Evolutionary conservation across 2,888 invertebrate species (phyloP).

Genomic region (Belgica antarctica): DNA sequence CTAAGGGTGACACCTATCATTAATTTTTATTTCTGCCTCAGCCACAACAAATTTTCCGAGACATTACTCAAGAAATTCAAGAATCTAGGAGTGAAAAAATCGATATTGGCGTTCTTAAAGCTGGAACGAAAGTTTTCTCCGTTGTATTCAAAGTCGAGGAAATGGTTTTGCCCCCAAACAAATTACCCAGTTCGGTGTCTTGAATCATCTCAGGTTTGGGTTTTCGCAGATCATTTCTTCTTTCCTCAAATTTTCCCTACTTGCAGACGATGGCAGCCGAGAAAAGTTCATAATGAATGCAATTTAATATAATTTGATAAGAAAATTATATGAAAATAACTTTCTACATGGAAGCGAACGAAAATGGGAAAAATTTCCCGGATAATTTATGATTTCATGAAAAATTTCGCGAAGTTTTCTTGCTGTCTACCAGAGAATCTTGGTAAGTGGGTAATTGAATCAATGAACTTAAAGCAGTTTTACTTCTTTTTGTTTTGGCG

Average conservation of each 20-base stretch:
- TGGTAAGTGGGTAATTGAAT: constrained; percentile 35
- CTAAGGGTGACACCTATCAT: constrained; percentile 20
- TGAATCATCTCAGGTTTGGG: constrained; percentile 6
- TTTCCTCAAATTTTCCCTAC: not conserved
- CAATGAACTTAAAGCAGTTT: constrained; percentile 32
- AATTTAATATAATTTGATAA: constrained; percentile 37
- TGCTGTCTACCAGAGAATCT: not conserved
- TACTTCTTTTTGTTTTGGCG: too few relatives aligned
- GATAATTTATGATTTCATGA: constrained; percentile 24
- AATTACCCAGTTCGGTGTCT: constrained; percentile 13
- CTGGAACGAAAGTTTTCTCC: constrained; percentile 8
- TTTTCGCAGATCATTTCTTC: constrained; percentile 15
- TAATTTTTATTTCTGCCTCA: constrained; percentile 21
- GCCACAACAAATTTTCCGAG: constrained; percentile 22
- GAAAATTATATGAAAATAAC: constrained; percentile 30
- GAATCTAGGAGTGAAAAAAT: not conserved
- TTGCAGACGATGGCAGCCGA: too few relatives aligned
- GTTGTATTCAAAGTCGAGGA: not conserved
- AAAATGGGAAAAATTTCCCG: not conserved
- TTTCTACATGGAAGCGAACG: not conserved
- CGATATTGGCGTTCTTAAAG: not conserved
- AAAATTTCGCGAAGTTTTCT: constrained; percentile 6
- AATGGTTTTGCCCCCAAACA: not conserved
- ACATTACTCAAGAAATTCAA: constrained; percentile 2
- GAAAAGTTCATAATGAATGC: constrained; percentile 36